A percentile compares a stretch with the other conserved stretches of the same genome.
phyloP scores from a whole-genome alignment of 2,888 invertebrate genomes.

The Tenthredo scrophulariae region DNA sequence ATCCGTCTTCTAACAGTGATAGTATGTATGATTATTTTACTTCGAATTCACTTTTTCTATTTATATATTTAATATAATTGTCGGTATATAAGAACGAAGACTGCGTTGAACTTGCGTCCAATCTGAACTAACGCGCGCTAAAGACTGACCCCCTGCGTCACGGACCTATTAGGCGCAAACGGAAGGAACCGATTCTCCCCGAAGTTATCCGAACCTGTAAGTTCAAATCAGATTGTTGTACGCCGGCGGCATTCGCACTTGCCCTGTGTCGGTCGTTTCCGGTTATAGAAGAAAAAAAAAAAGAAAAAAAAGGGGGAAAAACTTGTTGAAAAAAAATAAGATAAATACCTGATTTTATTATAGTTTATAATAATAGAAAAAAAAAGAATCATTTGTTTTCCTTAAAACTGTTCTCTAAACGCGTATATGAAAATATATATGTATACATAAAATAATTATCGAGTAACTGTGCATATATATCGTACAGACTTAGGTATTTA shows the following conservation, averaged over 20 bases:
- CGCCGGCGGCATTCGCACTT: conserved; percentile 44
- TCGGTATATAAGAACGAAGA: not conserved
- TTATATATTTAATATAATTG: not conserved
- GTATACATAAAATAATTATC: not conserved
- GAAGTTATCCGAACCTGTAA: conserved; percentile 66
- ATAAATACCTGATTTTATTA: not conserved
- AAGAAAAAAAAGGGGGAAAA: not conserved
- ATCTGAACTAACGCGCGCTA: conserved; percentile 70
- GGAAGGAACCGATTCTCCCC: conserved; percentile 67
- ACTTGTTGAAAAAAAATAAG: not conserved
- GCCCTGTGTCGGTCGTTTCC: not conserved
- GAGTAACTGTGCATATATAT: not conserved
- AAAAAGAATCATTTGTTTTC: not conserved
- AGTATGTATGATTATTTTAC: not conserved
- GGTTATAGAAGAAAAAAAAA: not conserved
- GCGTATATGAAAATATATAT: too few species aligned
- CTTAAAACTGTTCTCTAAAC: not conserved
- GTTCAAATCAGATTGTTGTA: conserved; percentile 54
- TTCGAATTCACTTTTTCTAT: not conserved
- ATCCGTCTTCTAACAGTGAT: not conserved
- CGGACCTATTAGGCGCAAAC: conserved; percentile 67
- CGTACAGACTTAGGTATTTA: not conserved
- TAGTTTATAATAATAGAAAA: too few species aligned
- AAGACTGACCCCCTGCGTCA: conserved; percentile 68
- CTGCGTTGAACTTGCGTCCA: conserved; percentile 47